Conservation (phyloP, 23 tunicate species). For the Trididemnum miniatum region DNA sequence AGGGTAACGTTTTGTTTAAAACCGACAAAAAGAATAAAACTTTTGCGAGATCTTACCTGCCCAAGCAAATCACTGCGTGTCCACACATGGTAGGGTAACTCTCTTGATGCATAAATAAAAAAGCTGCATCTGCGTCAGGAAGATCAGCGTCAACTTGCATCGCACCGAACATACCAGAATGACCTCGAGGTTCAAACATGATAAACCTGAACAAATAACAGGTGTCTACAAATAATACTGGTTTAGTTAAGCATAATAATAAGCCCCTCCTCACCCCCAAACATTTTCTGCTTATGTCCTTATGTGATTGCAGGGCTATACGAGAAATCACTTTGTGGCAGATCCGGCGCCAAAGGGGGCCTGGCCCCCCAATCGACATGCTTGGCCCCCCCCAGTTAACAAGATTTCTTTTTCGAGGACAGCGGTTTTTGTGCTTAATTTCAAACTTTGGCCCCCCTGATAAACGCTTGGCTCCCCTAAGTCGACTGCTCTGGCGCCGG, state of each 20-base stretch:
- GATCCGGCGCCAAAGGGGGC: no score
- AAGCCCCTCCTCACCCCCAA: neutral
- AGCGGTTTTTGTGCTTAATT: no score
- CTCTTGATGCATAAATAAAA: constrained; percentile 55
- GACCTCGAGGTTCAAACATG: constrained; percentile 70
- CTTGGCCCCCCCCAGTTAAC: no score
- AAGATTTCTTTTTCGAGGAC: no score
- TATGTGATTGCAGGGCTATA: no score
- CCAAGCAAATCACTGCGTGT: constrained; percentile 36
- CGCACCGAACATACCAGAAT: constrained; percentile 65
- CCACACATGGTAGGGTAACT: constrained; percentile 77
- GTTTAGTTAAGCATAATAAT: neutral
- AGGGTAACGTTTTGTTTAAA: neutral
- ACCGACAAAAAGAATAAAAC: neutral
- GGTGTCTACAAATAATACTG: neutral
- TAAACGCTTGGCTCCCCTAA: no score
- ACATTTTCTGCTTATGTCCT: no score
- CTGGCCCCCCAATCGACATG: no score
- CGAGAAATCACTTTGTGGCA: no score
- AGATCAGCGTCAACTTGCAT: constrained; percentile 51
- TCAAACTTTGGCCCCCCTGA: no score
- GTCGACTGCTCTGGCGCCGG: no score
- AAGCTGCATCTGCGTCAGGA: constrained; percentile 49
- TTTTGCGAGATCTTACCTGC: neutral
- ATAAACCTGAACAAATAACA: constrained; percentile 14